phyloP scores from a whole-genome alignment of 2,797 vertebrate species.

The Sparidentex hasta region DNA sequence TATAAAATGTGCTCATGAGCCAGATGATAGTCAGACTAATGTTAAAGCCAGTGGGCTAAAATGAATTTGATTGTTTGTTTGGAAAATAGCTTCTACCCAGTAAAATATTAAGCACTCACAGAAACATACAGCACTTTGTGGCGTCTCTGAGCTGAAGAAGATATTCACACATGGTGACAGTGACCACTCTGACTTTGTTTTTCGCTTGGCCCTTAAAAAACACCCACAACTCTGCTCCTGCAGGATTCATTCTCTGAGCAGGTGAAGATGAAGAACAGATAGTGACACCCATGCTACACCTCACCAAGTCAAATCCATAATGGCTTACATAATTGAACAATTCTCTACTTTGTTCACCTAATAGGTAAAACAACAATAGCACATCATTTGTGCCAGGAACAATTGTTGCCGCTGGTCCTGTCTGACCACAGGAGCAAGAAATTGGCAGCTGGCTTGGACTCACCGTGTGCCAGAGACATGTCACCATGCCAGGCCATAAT shows the following conservation, averaged over 20 bases:
- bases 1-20: slow-evolving; percentile 3
- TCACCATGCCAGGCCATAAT: slow-evolving; percentile 37
- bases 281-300: background rate
- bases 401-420: slow-evolving; percentile 34
- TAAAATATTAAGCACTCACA: background rate
- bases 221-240: background rate
- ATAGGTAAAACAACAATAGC: slow-evolving; percentile 31
- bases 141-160: background rate
- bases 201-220: background rate
- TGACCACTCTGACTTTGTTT: slow-evolving; percentile 1
- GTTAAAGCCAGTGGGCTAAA: background rate
- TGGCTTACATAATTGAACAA: slow-evolving; percentile 17
- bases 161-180: background rate
- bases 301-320: slow-evolving; percentile 9
- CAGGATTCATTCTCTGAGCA: slow-evolving; percentile 5
- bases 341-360: slow-evolving; percentile 27
- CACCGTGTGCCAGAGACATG: slow-evolving; percentile 18
- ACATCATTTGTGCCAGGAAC: slow-evolving; percentile 24
- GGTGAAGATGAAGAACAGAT: slow-evolving; percentile 13
- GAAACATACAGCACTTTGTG: background rate
- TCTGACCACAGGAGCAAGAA: slow-evolving; percentile 32
- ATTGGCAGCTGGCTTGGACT: slow-evolving; percentile 43
- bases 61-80: slow-evolving; percentile 31
- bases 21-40: background rate
- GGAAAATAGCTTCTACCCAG: background rate